phyloP scores from a whole-genome alignment of 2,888 invertebrate species.

The Lepidocyrtinus sp. region DNA sequence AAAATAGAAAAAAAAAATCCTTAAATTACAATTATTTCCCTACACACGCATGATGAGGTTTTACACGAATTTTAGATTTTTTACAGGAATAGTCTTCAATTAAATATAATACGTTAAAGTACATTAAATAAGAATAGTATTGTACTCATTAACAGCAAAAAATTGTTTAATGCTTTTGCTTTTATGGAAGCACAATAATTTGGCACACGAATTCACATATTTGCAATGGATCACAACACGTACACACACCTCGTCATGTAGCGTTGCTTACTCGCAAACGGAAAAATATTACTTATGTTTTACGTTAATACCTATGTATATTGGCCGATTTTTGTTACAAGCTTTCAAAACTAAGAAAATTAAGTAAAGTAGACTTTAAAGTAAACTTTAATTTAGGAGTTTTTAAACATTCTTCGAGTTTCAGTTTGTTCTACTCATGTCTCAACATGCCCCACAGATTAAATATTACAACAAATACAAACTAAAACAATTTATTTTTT shows the following conservation, averaged over 20 bases:
- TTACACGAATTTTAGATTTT: not conserved
- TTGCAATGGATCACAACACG: constrained; percentile 51
- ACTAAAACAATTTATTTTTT: too few species aligned
- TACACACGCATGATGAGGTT: not conserved
- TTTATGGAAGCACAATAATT: constrained; percentile 68
- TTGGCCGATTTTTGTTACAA: too few species aligned
- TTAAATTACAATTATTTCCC: not conserved
- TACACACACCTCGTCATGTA: too few species aligned
- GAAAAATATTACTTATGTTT: too few species aligned
- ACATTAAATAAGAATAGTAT: too few species aligned
- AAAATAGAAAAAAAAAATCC: constrained; percentile 25
- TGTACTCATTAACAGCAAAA: constrained; percentile 61
- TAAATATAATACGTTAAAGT: constrained; percentile 2
- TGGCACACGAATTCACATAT: constrained; percentile 68
- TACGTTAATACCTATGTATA: too few species aligned
- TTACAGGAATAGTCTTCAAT: not conserved
- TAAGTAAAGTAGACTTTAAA: too few species aligned
- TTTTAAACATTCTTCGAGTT: not conserved
- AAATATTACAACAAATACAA: too few species aligned
- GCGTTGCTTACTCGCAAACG: too few species aligned
- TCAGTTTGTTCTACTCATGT: not conserved
- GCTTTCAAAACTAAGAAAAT: too few species aligned
- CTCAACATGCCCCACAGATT: not conserved
- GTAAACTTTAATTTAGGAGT: too few species aligned
- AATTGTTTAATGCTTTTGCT: constrained; percentile 47